Evolutionary conservation across 2,888 invertebrate genomes (phyloP).

Genomic region (Leptinotarsa rubiginosa): DNA sequence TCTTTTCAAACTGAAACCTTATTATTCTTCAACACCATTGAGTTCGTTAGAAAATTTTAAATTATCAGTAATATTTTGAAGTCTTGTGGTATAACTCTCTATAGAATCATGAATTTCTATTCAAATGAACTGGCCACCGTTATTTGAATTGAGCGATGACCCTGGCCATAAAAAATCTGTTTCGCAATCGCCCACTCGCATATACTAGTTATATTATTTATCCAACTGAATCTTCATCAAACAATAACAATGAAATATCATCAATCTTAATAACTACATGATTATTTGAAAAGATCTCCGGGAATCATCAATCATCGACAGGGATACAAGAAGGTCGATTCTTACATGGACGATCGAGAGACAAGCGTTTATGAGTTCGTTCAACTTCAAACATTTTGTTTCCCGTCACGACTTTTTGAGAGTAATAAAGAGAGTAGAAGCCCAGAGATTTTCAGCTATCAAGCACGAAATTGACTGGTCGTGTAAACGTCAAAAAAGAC

Average conservation of each 20-base stretch:
- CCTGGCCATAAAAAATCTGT: neutral
- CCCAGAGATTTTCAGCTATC: no score
- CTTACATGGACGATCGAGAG: slow-evolving; percentile 47
- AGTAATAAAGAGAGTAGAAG: no score
- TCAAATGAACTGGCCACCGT: neutral
- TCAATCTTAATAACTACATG: slow-evolving; percentile 62
- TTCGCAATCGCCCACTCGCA: slow-evolving; percentile 4
- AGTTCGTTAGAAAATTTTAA: no score
- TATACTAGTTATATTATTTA: slow-evolving; percentile 20
- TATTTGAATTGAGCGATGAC: neutral
- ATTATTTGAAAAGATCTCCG: slow-evolving; percentile 61
- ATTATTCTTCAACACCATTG: no score
- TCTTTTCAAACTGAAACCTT: no score
- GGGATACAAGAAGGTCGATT: slow-evolving; percentile 53
- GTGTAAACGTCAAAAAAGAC: no score
- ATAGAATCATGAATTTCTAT: neutral
- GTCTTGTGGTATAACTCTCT: neutral
- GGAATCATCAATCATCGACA: slow-evolving; percentile 59
- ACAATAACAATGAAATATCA: slow-evolving; percentile 60
- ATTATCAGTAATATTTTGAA: neutral
- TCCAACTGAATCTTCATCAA: slow-evolving; percentile 39
- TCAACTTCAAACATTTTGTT: slow-evolving; percentile 46
- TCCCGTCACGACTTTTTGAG: slow-evolving; percentile 43
- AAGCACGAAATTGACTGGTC: no score
- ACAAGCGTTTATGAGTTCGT: slow-evolving; percentile 43